Conservation (phyloP, 2,113 vertebrate species). For the Ginglymostoma cirratum region DNA sequence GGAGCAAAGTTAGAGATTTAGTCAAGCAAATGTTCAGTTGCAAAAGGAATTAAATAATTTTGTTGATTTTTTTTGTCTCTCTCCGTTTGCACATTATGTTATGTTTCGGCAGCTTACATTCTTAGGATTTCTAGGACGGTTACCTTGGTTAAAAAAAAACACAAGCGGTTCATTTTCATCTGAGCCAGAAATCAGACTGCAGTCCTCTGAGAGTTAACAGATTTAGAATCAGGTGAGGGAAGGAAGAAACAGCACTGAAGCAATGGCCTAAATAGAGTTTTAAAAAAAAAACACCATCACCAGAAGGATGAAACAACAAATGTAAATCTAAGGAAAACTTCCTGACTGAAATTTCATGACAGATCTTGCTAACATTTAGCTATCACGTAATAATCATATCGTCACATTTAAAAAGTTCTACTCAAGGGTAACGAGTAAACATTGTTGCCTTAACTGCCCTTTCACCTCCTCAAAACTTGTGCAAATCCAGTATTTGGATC, state of each 20-base stretch:
- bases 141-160: neutral
- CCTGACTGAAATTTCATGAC: neutral
- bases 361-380: neutral
- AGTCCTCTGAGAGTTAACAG: neutral
- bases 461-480: neutral
- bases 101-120: neutral
- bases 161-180: neutral
- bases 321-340: neutral
- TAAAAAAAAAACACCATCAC: neutral
- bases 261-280: neutral
- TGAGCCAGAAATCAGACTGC: neutral
- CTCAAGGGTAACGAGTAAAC: neutral
- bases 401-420: neutral
- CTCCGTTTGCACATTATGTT: neutral
- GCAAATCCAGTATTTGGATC: neutral
- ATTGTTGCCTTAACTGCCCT: neutral
- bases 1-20: neutral
- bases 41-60: neutral
- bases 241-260: neutral
- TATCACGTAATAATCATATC: neutral
- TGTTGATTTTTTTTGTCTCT: neutral
- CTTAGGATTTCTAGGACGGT: neutral
- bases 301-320: neutral
- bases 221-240: neutral
- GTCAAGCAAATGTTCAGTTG: neutral